Conservation (phyloP, 2,888 invertebrate genomes). For the Baronia brevicornis region DNA sequence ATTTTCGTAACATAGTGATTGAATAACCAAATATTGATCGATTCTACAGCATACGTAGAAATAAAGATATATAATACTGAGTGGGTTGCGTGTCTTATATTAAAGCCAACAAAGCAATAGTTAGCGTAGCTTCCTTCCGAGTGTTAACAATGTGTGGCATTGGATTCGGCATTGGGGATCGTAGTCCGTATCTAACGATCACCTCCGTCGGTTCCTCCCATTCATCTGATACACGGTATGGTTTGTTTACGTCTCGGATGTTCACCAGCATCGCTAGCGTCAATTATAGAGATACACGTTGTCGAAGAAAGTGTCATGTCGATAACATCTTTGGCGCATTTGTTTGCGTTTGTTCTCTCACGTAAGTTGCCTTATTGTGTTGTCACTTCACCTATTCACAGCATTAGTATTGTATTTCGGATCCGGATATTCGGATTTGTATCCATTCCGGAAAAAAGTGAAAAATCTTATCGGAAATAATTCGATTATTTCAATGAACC, state of each 20-base stretch:
- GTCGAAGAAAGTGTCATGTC: slow-evolving; percentile 26
- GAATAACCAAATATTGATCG: no score
- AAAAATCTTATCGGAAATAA: slow-evolving; percentile 1
- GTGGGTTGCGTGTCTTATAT: slow-evolving; percentile 36
- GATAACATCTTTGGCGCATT: slow-evolving; percentile 18
- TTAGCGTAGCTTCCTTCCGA: slow-evolving; percentile 59
- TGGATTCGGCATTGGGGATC: slow-evolving; percentile 66
- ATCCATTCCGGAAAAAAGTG: slow-evolving; percentile 10
- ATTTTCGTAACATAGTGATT: no score
- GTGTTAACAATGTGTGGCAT: slow-evolving; percentile 66
- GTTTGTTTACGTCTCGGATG: slow-evolving; percentile 33
- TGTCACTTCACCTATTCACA: slow-evolving; percentile 10
- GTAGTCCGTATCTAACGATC: slow-evolving; percentile 61
- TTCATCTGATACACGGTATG: slow-evolving; percentile 44
- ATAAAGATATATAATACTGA: no score
- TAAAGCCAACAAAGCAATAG: slow-evolving; percentile 49
- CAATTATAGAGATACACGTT: slow-evolving; percentile 23
- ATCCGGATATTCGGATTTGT: no score
- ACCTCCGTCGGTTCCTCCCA: slow-evolving; percentile 59
- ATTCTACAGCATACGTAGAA: no score
- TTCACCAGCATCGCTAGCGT: slow-evolving; percentile 7
- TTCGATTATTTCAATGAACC: slow-evolving; percentile 5
- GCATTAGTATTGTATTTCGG: slow-evolving; percentile 9
- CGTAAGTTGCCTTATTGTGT: slow-evolving; percentile 15
- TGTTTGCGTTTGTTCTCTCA: slow-evolving; percentile 13